A percentile compares a stretch with the other conserved stretches of the same genome.
These are phyloP conservation scores for Hippocampus zosterae DNA, from an alignment of 2,113 vertebrate species.

Conservation along the genomic window DNA sequence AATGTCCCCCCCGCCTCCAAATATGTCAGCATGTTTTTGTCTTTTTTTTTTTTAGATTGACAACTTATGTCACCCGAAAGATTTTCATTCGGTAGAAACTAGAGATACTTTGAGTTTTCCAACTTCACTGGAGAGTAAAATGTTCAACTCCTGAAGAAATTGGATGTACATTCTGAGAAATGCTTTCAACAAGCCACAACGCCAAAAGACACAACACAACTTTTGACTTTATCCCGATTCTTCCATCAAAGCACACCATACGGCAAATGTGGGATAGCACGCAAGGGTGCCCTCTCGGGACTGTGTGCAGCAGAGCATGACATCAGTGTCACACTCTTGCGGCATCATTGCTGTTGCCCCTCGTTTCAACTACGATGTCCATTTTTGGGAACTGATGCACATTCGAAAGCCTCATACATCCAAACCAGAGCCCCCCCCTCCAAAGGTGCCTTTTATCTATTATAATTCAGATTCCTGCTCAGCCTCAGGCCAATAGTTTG, in stretches of 20 bases:
- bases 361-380: not conserved
- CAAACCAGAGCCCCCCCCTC: not conserved
- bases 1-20: not conserved
- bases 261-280: not conserved
- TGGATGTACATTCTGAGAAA: too few relatives aligned
- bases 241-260: not conserved
- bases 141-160: too few relatives aligned
- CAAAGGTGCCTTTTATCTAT: too few relatives aligned
- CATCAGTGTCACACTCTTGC: not conserved
- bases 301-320: not conserved
- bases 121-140: too few relatives aligned
- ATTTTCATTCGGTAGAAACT: too few relatives aligned
- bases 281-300: not conserved
- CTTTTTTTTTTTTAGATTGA: not conserved
- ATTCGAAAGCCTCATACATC: not conserved
- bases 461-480: too few relatives aligned
- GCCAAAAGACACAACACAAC: too few relatives aligned
- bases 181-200: not conserved
- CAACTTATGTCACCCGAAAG: too few relatives aligned
- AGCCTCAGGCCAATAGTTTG: too few relatives aligned
- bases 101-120: too few relatives aligned
- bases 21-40: conserved; percentile 5
- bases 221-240: not conserved
- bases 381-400: not conserved
- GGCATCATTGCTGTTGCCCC: not conserved